Conservation (phyloP, 2,113 vertebrate species). For the Cyphomyrus discorhynchus region DNA sequence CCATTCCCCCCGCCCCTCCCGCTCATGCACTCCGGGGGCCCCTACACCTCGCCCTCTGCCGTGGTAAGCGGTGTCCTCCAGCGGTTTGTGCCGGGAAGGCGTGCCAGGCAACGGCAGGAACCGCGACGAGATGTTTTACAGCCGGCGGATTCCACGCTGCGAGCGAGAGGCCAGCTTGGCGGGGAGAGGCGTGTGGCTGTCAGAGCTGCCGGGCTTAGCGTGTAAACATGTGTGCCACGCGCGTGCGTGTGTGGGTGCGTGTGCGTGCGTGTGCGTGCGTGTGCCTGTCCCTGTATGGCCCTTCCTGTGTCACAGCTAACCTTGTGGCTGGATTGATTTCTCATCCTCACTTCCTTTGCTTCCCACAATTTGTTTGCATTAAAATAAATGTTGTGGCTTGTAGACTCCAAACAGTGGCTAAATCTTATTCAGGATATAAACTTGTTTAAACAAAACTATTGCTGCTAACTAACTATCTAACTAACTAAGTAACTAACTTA, state of each 20-base stretch:
- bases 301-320: background rate
- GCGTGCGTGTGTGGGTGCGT: background rate
- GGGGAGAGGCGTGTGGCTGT: background rate
- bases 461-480: background rate
- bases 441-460: background rate
- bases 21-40: background rate
- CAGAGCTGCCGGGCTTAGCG: background rate
- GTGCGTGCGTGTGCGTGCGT: background rate
- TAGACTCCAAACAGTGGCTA: background rate
- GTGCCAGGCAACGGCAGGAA: background rate
- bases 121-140: background rate
- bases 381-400: background rate
- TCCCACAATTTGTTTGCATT: background rate
- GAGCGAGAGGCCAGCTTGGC: background rate
- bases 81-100: background rate
- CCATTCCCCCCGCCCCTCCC: background rate
- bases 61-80: background rate
- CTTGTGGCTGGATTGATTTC: background rate
- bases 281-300: background rate
- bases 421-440: background rate
- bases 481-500: background rate
- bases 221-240: background rate
- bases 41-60: background rate
- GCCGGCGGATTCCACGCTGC: background rate
- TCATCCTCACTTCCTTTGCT: background rate